phyloP scores from a whole-genome alignment of 2,888 invertebrate species.

The Matsumyia berberina region DNA sequence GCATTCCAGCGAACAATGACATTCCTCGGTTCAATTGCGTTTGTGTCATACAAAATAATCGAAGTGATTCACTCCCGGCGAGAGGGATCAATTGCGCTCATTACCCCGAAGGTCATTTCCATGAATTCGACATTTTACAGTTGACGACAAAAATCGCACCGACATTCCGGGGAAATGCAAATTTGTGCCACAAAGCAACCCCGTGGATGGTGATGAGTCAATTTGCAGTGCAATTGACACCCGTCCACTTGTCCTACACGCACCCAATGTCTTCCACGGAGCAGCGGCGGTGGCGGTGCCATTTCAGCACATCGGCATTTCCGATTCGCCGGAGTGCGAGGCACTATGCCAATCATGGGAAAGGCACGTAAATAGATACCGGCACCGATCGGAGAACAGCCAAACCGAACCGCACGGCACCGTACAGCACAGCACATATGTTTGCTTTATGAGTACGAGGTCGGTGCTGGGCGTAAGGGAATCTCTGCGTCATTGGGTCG shows the following conservation, averaged over 20 bases:
- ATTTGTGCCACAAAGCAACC: slow-evolving; percentile 24
- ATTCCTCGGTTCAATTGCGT: neutral
- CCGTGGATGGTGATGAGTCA: slow-evolving; percentile 63
- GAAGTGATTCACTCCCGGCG: slow-evolving; percentile 44
- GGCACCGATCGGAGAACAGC: slow-evolving; percentile 15
- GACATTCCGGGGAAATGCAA: slow-evolving; percentile 61
- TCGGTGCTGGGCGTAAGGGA: slow-evolving; percentile 10
- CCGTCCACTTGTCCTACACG: slow-evolving; percentile 4
- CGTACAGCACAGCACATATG: slow-evolving; percentile 1
- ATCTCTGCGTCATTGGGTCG: slow-evolving; percentile 52
- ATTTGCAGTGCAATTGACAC: slow-evolving; percentile 48
- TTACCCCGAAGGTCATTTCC: slow-evolving; percentile 47
- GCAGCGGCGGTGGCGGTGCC: slow-evolving; percentile 3
- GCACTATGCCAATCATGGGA: slow-evolving; percentile 33
- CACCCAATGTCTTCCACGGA: slow-evolving; percentile 27
- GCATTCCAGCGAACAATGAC: slow-evolving; percentile 7
- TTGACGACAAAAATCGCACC: neutral
- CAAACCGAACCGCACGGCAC: neutral
- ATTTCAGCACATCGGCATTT: slow-evolving; percentile 73
- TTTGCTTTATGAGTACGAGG: slow-evolving; percentile 35
- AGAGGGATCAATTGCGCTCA: slow-evolving; percentile 44
- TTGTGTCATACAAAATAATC: slow-evolving; percentile 29
- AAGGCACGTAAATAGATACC: slow-evolving; percentile 69
- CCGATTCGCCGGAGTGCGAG: slow-evolving; percentile 56
- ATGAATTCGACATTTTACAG: slow-evolving; percentile 31